These are phyloP conservation scores for Menidia menidia DNA, from an alignment of 2,797 vertebrate genomes.

Conservation along the genomic window DNA sequence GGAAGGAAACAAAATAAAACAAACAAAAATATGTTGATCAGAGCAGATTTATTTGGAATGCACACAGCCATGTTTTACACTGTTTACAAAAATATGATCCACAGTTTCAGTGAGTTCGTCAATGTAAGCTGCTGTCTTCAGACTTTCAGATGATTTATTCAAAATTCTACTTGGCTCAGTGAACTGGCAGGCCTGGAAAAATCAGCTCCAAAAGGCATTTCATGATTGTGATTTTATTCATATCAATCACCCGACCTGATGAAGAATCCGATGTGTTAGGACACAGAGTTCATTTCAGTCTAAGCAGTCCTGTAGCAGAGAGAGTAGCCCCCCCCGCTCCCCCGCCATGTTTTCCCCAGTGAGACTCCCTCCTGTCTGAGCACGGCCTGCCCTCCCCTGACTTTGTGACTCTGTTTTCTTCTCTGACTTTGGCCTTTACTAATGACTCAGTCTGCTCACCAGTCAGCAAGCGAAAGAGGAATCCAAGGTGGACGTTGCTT, in stretches of 20 bases:
- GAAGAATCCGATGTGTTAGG: constrained; percentile 41
- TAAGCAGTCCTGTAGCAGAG: constrained; percentile 25
- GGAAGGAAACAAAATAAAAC: too few species aligned
- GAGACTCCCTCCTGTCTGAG: constrained; percentile 58
- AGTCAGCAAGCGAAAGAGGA: constrained; percentile 52
- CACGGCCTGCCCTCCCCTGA: constrained; percentile 56
- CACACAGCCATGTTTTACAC: too few species aligned
- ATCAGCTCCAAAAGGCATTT: neutral
- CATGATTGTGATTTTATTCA: neutral
- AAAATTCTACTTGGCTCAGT: neutral
- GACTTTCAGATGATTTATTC: neutral
- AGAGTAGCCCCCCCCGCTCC: constrained; percentile 57
- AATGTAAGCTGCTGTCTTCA: neutral
- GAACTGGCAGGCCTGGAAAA: neutral
- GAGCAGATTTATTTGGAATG: too few species aligned
- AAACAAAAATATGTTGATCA: too few species aligned
- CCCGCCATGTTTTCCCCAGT: constrained; percentile 39
- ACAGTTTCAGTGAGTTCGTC: neutral
- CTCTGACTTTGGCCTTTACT: constrained; percentile 68
- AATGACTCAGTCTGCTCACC: constrained; percentile 56
- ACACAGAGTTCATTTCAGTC: constrained; percentile 48
- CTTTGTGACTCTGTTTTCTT: constrained; percentile 57
- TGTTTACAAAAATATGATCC: too few species aligned
- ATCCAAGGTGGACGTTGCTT: constrained; percentile 40
- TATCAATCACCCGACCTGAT: neutral